Base-by-base conservation (phyloP, 2,888 invertebrate genomes). In the Pyrochroa serraticornis region DNA sequence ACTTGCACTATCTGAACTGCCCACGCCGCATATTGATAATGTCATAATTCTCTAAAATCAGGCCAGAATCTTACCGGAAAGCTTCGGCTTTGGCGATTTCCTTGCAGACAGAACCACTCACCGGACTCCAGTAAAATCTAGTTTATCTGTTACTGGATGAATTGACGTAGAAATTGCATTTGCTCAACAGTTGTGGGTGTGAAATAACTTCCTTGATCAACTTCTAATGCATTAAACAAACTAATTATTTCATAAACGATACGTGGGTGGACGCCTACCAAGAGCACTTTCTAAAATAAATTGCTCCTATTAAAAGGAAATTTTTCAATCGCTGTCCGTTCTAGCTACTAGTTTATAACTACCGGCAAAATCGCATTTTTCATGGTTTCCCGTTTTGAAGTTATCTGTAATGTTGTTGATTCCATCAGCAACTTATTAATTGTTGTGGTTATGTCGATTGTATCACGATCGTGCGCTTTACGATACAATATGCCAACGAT, bases 1-100 rank as follows among this genome's bases (percentile, higher is more conserved):
- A 64, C 63, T 57, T 60, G 61, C 58, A 63, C 58, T 64, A 62
- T 62, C 57, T 32, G 41, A 44, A 38, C 55, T 58, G 39, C 62
- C 62, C 58, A 64, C 62, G 35, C 44, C 31, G 50, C 42, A 56
- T 22, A 58, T 58, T 58, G 49, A 53, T 53, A 58, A 58, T 58
- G 53, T 53, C 49, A 53, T 53, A 37, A 58, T 58, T 22, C 22
- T 22, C 22, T 22, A 22, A 22, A 22, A 3, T 5, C 22, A 22
- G 22, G 22, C 22, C 22, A 22, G 22, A 2, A 22, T 22, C 22
- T 22, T 22, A 22, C 22, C 22, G 22, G 22, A 22, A 22, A 22
- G 22, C 22, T 22, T 2, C 3, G 22, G 5, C 22, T 22, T 22
- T 22, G 22, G 5, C 22, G 22, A 22, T 22, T 22, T 22, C 5